A percentile compares a stretch with the other conserved stretches of the same genome.
Conservation (phyloP, 2,797 vertebrate species). For the Phaenicophaeus curvirostris region DNA sequence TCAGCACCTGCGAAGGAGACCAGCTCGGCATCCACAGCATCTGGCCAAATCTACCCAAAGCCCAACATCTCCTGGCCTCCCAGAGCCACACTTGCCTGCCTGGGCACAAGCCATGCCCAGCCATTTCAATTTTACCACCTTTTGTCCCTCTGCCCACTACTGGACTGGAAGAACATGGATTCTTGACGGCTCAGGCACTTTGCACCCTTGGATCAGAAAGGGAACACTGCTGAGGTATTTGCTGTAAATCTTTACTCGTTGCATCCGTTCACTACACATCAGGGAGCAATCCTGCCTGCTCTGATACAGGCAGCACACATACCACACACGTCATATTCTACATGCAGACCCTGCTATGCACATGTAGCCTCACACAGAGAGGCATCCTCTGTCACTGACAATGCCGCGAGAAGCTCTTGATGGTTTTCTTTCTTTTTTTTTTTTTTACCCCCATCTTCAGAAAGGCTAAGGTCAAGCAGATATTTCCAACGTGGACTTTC, state of each 20-base stretch:
- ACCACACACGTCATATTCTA: neutral
- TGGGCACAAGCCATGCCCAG: neutral
- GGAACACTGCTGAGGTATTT: neutral
- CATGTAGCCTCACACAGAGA: neutral
- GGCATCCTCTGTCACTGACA: neutral
- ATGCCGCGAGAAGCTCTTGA: accelerated
- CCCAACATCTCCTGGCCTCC: neutral
- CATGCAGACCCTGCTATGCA: neutral
- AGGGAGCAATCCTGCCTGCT: constrained; percentile 40
- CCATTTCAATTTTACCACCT: neutral
- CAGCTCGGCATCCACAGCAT: neutral
- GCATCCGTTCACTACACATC: constrained; percentile 20
- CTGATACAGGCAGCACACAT: neutral
- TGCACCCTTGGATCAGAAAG: neutral
- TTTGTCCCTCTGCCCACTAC: neutral
- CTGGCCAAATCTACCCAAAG: neutral
- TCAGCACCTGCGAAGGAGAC: neutral
- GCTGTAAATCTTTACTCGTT: constrained; percentile 7
- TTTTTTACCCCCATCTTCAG: neutral
- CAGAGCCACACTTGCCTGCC: neutral
- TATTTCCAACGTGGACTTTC: neutral
- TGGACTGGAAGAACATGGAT: neutral
- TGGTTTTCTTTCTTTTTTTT: neutral
- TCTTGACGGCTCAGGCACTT: neutral
- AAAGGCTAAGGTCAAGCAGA: neutral